Conservation (phyloP, 2,113 vertebrate genomes). For the Ahaetulla prasina region DNA sequence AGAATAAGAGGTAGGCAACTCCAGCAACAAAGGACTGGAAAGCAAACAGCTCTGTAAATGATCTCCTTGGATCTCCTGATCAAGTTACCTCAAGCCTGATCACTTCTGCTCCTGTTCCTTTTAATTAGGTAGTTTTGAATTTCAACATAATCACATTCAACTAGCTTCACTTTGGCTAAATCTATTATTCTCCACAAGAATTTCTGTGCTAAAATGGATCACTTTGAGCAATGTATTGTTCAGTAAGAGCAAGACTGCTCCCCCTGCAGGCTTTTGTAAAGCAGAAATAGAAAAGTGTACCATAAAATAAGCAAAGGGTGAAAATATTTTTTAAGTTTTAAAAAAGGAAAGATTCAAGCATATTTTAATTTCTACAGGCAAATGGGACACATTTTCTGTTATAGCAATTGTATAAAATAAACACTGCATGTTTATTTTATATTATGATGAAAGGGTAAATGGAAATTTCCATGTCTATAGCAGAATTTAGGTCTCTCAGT, state of each 20-base stretch:
- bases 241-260: not conserved
- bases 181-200: not conserved
- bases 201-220: not conserved
- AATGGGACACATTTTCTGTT: not conserved
- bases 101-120: not conserved
- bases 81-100: not conserved
- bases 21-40: not conserved
- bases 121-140: not conserved
- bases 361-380: not conserved
- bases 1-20: not conserved
- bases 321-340: not conserved
- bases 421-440: accelerated
- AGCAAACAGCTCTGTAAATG: not conserved
- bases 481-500: not conserved
- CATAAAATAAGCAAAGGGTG: not conserved
- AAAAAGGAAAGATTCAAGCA: not conserved
- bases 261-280: not conserved
- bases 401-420: not conserved
- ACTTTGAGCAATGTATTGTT: not conserved
- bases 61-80: not conserved
- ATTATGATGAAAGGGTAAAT: accelerated
- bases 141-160: not conserved
- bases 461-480: not conserved
- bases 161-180: not conserved
- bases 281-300: not conserved